Conservation (phyloP, 2,888 invertebrate genomes). For the Abscondita cerata region DNA sequence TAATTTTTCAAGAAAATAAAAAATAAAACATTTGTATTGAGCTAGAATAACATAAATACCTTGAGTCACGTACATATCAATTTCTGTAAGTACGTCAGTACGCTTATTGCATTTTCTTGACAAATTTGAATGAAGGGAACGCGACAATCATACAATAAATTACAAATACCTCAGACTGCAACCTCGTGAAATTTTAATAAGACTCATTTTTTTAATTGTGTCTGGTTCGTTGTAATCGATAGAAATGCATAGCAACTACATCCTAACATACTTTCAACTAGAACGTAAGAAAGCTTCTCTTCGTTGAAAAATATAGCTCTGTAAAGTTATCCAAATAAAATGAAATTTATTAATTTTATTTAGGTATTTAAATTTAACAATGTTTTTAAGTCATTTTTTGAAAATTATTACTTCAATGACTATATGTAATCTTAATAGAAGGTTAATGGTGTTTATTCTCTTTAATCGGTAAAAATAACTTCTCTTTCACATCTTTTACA, state of each 20-base stretch:
- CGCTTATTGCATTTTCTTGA: not conserved
- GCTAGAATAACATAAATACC: not conserved
- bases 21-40: too few relatives aligned
- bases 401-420: not conserved
- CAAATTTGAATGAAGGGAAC: not conserved
- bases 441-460: constrained; percentile 1
- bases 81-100: not conserved
- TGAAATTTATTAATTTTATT: too few relatives aligned
- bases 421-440: not conserved
- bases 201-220: not conserved
- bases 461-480: too few relatives aligned
- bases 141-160: not conserved
- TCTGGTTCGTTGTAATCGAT: constrained; percentile 7
- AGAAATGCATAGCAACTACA: constrained; percentile 8
- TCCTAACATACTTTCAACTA: constrained; percentile 1
- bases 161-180: not conserved
- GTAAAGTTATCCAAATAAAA: too few relatives aligned
- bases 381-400: too few relatives aligned
- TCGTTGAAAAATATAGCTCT: too few relatives aligned
- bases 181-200: not conserved
- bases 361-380: too few relatives aligned
- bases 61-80: constrained; percentile 1
- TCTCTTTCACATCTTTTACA: too few relatives aligned
- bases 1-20: not conserved
- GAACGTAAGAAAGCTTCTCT: not conserved